phyloP scores from a whole-genome alignment of 2,113 vertebrate genomes.

The Ceuthmochares aereus region DNA sequence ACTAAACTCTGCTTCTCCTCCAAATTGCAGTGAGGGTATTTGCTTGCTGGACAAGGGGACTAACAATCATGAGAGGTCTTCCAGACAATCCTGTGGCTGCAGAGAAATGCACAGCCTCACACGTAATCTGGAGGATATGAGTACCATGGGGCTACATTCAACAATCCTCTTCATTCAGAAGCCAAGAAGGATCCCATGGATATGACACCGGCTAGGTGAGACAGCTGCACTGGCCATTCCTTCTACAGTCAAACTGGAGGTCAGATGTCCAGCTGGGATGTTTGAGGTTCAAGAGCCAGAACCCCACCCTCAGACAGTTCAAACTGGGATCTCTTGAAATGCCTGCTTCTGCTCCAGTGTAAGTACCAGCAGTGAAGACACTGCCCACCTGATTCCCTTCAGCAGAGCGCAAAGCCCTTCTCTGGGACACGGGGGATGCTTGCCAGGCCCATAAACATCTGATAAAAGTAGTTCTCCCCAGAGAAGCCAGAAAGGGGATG shows the following conservation, averaged over 20 bases:
- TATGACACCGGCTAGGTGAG: fast-evolving
- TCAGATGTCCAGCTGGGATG: background rate
- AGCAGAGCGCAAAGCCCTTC: background rate
- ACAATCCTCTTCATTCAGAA: background rate
- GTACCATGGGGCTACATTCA: too few relatives aligned
- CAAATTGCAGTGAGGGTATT: background rate
- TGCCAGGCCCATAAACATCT: background rate
- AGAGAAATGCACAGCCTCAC: background rate
- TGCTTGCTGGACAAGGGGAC: background rate
- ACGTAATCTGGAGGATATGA: background rate
- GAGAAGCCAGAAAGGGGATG: background rate
- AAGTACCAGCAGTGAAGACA: background rate
- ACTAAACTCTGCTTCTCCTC: background rate
- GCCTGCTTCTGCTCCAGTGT: background rate
- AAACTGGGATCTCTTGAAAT: background rate
- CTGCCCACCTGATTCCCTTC: background rate
- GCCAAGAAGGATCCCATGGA: background rate
- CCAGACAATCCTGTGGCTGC: background rate
- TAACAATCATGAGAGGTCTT: background rate
- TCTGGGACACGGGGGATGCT: fast-evolving
- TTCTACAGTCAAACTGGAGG: background rate
- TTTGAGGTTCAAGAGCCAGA: background rate
- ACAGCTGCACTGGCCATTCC: background rate
- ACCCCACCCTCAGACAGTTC: background rate
- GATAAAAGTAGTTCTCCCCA: background rate